phyloP scores from a whole-genome alignment of 2,113 vertebrate species.

The Bubo bubo region DNA sequence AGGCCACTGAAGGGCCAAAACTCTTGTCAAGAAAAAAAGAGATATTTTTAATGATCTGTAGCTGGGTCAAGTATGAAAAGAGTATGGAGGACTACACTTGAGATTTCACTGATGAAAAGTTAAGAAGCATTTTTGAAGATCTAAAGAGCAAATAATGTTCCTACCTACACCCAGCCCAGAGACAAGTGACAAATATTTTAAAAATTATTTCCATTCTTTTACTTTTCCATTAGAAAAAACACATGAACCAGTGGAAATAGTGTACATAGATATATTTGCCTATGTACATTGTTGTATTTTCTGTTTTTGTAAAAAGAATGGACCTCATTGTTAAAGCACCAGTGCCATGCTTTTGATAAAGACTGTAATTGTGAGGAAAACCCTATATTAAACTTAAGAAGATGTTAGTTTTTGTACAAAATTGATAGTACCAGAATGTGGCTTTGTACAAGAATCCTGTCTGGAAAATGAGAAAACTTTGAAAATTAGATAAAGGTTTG shows the following conservation, averaged over 20 bases:
- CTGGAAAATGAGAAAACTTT: neutral
- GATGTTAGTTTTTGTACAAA: neutral
- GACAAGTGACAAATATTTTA: neutral
- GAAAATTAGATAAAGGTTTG: neutral
- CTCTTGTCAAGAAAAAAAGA: neutral
- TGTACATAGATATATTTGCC: neutral
- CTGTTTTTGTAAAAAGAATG: neutral
- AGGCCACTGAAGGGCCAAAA: neutral
- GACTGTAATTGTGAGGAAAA: neutral
- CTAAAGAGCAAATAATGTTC: neutral
- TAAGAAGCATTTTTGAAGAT: neutral
- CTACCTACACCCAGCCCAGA: neutral
- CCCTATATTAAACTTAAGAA: neutral
- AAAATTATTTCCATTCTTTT: neutral
- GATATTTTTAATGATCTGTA: neutral
- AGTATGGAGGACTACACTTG: neutral
- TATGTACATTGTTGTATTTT: neutral
- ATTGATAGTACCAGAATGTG: neutral
- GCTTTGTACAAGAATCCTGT: neutral
- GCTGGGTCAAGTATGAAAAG: neutral
- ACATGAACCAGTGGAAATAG: neutral
- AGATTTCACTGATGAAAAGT: neutral
- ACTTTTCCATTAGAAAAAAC: neutral
- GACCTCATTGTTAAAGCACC: neutral
- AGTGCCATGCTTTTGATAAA: neutral